These are phyloP conservation scores for Cyrtodaria siliqua DNA, from an alignment of 2,888 invertebrate species.

Conservation along the genomic window DNA sequence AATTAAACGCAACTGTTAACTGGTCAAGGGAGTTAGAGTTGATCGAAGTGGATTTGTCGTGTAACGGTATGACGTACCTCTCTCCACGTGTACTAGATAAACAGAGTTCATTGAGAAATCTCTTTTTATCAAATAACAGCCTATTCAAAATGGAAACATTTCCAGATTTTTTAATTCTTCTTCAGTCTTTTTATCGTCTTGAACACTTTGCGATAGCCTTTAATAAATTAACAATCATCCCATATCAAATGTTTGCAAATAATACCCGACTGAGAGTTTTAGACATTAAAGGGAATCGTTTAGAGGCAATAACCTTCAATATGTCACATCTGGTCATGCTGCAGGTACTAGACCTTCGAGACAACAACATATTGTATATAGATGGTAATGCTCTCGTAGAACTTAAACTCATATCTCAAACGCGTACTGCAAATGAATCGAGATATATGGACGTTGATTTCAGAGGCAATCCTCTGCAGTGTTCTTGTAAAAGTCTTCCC, in stretches of 20 bases:
- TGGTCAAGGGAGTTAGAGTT: too few species aligned
- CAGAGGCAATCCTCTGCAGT: background rate
- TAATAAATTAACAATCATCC: background rate
- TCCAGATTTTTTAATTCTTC: background rate
- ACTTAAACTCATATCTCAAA: too few species aligned
- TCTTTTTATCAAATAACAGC: too few species aligned
- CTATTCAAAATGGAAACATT: too few species aligned
- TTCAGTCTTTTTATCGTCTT: background rate
- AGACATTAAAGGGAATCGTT: background rate
- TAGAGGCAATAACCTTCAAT: background rate
- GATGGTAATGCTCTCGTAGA: background rate
- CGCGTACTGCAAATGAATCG: too few species aligned
- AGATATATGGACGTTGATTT: too few species aligned
- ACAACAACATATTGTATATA: background rate
- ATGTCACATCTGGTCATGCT: background rate
- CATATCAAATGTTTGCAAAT: background rate
- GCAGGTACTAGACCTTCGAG: background rate
- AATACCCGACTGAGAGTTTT: background rate
- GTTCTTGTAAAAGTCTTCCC: background rate
- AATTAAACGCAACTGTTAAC: too few species aligned
- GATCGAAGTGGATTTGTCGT: background rate
- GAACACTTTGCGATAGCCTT: too few species aligned
- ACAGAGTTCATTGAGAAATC: background rate
- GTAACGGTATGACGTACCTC: background rate
- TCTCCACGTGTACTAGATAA: background rate